phyloP scores from a whole-genome alignment of 1,140 invertebrate species.

The Drosophila sproati region DNA sequence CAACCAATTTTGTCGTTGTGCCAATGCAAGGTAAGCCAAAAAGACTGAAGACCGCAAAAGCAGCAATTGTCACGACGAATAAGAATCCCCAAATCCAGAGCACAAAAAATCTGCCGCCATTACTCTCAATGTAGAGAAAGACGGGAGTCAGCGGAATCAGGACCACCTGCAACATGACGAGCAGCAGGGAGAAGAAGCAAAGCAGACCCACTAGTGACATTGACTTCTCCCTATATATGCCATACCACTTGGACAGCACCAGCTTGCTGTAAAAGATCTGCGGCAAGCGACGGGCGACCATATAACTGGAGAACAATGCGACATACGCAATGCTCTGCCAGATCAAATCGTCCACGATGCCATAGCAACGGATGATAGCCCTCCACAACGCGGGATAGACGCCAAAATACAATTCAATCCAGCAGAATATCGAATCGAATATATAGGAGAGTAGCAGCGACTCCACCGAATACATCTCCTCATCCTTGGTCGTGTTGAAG shows the following conservation, averaged over 20 bases:
- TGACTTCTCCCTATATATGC: slow-evolving; percentile 2
- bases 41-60: neutral
- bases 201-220: slow-evolving; percentile 50
- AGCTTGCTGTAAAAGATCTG: slow-evolving; percentile 50
- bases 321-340: slow-evolving; percentile 59
- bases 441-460: neutral
- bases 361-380: slow-evolving; percentile 27
- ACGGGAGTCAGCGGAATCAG: slow-evolving; percentile 49
- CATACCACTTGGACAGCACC: slow-evolving; percentile 28
- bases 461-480: slow-evolving; percentile 15
- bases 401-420: slow-evolving; percentile 43
- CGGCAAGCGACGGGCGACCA: slow-evolving; percentile 44
- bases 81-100: slow-evolving; percentile 35
- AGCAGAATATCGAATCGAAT: slow-evolving; percentile 40
- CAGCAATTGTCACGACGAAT: neutral
- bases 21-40: slow-evolving; percentile 48
- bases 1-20: neutral
- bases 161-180: slow-evolving; percentile 48
- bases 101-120: slow-evolving; percentile 4
- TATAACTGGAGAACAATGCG: slow-evolving; percentile 34
- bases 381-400: slow-evolving; percentile 41
- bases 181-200: slow-evolving; percentile 33
- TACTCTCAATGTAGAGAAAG: slow-evolving; percentile 28
- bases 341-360: neutral
- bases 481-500: slow-evolving; percentile 30